phyloP scores from a whole-genome alignment of 37 sponge, comb jelly and placozoan genomes.

The Beroe forskalii region DNA sequence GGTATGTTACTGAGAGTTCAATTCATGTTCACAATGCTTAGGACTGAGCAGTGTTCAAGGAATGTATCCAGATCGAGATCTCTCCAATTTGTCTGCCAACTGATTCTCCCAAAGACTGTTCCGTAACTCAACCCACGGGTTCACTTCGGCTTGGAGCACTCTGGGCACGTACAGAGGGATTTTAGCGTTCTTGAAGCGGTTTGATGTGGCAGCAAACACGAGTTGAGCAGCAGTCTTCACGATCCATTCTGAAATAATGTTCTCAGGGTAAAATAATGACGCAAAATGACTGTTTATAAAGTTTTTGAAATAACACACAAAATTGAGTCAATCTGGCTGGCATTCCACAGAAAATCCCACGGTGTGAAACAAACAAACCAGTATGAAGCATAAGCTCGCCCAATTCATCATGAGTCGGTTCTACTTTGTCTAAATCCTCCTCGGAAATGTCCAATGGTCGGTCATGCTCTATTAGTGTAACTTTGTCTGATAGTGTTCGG shows the following conservation, averaged over 20 bases:
- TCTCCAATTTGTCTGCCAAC: background rate
- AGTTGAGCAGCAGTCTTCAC: slow-evolving; percentile 37
- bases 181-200: slow-evolving; percentile 43
- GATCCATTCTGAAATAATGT: slow-evolving; percentile 11
- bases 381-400: slow-evolving; percentile 14
- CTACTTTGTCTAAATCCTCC: background rate
- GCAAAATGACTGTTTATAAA: no score
- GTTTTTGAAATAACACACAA: no score
- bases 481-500: background rate
- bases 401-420: slow-evolving; percentile 6
- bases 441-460: background rate
- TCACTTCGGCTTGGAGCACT: background rate
- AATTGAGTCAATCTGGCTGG: no score
- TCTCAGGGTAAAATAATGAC: no score
- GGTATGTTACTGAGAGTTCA: no score
- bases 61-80: background rate
- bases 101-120: slow-evolving; percentile 27
- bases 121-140: slow-evolving; percentile 21
- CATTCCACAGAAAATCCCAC: no score
- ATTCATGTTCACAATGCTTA: no score
- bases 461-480: background rate
- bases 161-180: slow-evolving; percentile 17
- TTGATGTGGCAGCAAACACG: background rate
- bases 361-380: no score
- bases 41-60: no score